These are phyloP conservation scores for Aphelenchoides besseyi DNA, from an alignment of 1,140 invertebrate species.

Conservation along the genomic window DNA sequence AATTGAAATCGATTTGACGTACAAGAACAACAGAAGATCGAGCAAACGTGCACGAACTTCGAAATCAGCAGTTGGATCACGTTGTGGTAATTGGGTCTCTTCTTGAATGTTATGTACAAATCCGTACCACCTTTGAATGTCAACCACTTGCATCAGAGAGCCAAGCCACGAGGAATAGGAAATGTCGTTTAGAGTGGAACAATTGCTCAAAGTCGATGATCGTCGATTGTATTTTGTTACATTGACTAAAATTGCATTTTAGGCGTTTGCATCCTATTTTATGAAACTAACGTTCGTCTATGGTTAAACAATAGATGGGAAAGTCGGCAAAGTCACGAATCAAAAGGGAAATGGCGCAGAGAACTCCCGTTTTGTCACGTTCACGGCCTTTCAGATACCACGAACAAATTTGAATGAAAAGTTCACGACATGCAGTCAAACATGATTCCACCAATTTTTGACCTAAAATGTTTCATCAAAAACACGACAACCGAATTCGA, in stretches of 20 bases:
- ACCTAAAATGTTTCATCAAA: conserved; percentile 42
- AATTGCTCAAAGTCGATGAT: not conserved
- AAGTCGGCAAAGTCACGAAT: conserved; percentile 57
- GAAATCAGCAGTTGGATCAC: conserved; percentile 35
- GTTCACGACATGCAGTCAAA: conserved; percentile 44
- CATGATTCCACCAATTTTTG: conserved; percentile 55
- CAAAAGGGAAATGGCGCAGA: conserved; percentile 36
- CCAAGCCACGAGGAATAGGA: conserved; percentile 32
- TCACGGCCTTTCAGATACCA: conserved; percentile 44
- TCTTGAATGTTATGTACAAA: too few species aligned
- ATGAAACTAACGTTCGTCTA: conserved; percentile 7
- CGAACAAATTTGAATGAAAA: conserved; percentile 41
- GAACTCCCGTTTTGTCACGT: conserved; percentile 40
- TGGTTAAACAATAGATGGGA: conserved; percentile 49
- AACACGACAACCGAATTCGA: conserved; percentile 2
- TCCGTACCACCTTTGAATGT: conserved; percentile 27
- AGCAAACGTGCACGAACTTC: conserved; percentile 44
- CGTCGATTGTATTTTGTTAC: not conserved
- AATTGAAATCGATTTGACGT: conserved; percentile 47
- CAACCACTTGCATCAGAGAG: conserved; percentile 35
- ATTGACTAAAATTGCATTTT: not conserved
- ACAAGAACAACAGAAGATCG: conserved; percentile 53
- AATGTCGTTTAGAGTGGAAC: not conserved
- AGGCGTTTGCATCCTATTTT: too few species aligned
- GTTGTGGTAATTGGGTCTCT: too few species aligned